Evolutionary conservation across 2,113 vertebrate species (phyloP), one percentile per base, ranked within the genome.

Genomic region (Eulacestoma nigropectus): DNA sequence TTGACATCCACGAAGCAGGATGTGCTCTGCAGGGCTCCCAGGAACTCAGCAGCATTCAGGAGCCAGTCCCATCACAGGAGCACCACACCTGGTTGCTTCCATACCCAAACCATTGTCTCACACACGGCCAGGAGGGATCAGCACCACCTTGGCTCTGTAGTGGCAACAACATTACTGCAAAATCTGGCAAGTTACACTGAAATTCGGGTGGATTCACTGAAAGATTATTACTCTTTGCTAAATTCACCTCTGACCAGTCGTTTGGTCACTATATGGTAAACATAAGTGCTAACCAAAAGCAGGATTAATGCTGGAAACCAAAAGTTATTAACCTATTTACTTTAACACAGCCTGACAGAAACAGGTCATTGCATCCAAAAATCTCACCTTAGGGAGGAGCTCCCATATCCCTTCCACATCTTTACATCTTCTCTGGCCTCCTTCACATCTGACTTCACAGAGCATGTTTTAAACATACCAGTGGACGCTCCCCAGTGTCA

Each of bases 331-430:
- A 77, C 50, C 46, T 70, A 37, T 63, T 90, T 70, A 42, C 33
- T 59, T 87, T 77, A 92, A 88, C 59, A n/a, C 13, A 80, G 42
- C 52, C 47, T 95, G 89, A 95, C 86, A 90, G 72, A 85, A 94
- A 67, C 30, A 55, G 56, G 68, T 59, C 78, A 70, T 27, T 91
- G 67, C 6, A 1, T 62, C 95, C 78, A 87, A 88, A 84, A 91
- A 79, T 55, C 52, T 52, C 50, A 86, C 60, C 19, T 70, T 29
- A 32, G 52, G 27, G 64, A 93, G 35, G 84, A 90, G 60, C 27
- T 93, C 52, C 60, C 25, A 55, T 29, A 59, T 46, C 50, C 46
- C 27, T 81, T 86, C 59, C 76, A 47, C 0, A 0, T 70, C 60
- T 77, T 67, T 62, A 6, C 52, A 52, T 52, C 52, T 86, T 35